Percentiles rank a stretch among this genome's conserved stretches.
phyloP scores from a whole-genome alignment of 2,797 vertebrate species.

The Ammospiza maritima region DNA sequence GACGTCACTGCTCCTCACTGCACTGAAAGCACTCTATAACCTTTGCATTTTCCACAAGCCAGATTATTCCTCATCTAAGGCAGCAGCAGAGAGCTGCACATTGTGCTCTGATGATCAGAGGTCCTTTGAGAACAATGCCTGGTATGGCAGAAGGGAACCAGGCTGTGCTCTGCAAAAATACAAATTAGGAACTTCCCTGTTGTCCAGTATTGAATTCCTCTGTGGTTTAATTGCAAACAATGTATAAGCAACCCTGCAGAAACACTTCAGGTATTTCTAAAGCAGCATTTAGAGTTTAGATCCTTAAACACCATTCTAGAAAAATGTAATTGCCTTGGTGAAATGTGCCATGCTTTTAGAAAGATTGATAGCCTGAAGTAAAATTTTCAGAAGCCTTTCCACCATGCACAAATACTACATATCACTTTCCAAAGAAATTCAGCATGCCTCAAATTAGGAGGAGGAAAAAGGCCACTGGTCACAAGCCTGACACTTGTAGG shows the following conservation, averaged over 20 bases:
- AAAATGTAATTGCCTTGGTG: background rate
- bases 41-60: background rate
- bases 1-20: background rate
- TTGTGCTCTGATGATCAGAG: background rate
- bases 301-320: background rate
- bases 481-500: background rate
- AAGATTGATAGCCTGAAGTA: background rate
- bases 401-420: accelerated
- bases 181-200: accelerated
- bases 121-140: background rate
- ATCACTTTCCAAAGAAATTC: background rate
- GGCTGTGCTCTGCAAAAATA: background rate
- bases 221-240: background rate
- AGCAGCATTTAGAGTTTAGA: background rate
- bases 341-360: background rate
- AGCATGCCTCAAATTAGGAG: background rate
- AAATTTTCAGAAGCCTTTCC: background rate
- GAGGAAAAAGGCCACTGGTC: background rate
- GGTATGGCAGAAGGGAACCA: background rate
- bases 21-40: background rate
- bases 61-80: background rate
- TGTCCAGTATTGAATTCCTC: background rate
- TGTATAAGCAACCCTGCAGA: background rate
- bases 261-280: background rate
- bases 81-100: accelerated